Evolutionary conservation across 1,140 invertebrate species (phyloP).

Genomic region (Drosophila takahashii): DNA sequence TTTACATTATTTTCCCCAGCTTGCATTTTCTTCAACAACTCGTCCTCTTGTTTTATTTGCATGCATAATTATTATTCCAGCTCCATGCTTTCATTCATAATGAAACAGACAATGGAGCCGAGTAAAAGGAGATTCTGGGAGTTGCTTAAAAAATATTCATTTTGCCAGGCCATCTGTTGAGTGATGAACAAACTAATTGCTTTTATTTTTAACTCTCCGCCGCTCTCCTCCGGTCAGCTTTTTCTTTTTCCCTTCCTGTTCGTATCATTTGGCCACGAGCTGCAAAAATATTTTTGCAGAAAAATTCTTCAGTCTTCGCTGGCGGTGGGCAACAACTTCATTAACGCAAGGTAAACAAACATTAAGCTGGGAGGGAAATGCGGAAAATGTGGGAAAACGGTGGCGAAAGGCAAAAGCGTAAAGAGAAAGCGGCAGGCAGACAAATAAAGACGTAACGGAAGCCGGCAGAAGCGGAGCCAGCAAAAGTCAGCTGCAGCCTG

Average conservation of each 20-base stretch:
- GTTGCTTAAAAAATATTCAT: slow-evolving; percentile 70
- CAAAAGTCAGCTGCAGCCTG: slow-evolving; percentile 68
- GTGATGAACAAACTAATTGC: slow-evolving; percentile 84
- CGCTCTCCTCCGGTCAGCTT: slow-evolving; percentile 1
- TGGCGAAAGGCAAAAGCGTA: slow-evolving; percentile 13
- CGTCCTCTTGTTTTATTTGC: slow-evolving; percentile 40
- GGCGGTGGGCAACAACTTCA: slow-evolving; percentile 75
- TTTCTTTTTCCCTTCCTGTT: slow-evolving; percentile 4
- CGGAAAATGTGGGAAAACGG: background rate
- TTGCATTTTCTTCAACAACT: slow-evolving; percentile 40
- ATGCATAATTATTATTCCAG: slow-evolving; percentile 76
- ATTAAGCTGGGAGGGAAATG: slow-evolving; percentile 60
- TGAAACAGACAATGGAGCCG: slow-evolving; percentile 23
- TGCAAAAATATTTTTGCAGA: slow-evolving; percentile 75
- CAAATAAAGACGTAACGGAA: slow-evolving; percentile 82
- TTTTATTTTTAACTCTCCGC: slow-evolving; percentile 70
- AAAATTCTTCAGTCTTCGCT: slow-evolving; percentile 50
- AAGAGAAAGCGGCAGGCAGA: slow-evolving; percentile 58
- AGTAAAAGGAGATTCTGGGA: slow-evolving; percentile 1
- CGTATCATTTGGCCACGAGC: slow-evolving; percentile 40
- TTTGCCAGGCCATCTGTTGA: slow-evolving; percentile 79
- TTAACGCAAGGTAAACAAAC: slow-evolving; percentile 84
- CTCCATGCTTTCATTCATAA: slow-evolving; percentile 61
- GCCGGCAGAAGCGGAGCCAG: slow-evolving; percentile 54
- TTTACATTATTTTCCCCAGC: slow-evolving; percentile 57